Conservation (phyloP, 2,113 vertebrate species). For the Platysteira castanea region DNA sequence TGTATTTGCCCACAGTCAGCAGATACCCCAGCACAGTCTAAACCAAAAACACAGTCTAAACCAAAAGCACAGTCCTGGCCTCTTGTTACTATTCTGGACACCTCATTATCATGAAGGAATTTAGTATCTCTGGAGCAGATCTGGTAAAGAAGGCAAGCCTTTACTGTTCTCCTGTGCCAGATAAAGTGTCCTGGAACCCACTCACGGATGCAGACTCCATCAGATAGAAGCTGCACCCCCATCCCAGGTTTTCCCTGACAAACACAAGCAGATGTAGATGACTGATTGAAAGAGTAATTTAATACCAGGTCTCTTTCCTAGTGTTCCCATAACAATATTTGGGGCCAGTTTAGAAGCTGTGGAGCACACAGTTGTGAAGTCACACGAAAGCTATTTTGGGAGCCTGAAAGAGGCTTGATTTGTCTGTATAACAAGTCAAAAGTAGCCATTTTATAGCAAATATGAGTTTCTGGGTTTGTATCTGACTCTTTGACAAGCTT, state of each 20-base stretch:
- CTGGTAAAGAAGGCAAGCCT: conserved; percentile 1
- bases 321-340: neutral
- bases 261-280: neutral
- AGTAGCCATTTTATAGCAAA: neutral
- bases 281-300: neutral
- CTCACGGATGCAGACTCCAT: neutral
- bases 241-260: neutral
- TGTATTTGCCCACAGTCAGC: neutral
- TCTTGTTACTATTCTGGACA: conserved; percentile 47
- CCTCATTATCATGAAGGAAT: conserved; percentile 56
- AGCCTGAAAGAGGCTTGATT: neutral
- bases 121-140: conserved; percentile 35
- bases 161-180: conserved; percentile 45
- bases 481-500: conserved; percentile 6
- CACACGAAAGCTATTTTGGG: neutral
- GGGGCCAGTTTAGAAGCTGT: neutral
- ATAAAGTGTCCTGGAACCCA: conserved; percentile 26
- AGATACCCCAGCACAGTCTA: neutral
- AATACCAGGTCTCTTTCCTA: neutral
- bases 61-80: neutral
- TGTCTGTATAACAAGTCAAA: neutral
- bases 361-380: neutral
- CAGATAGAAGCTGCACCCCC: neutral
- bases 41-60: neutral
- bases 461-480: neutral